Evolutionary conservation across 2,888 invertebrate species (phyloP), one percentile per base, ranked within the genome.

Genomic region (Homarus gammarus): DNA sequence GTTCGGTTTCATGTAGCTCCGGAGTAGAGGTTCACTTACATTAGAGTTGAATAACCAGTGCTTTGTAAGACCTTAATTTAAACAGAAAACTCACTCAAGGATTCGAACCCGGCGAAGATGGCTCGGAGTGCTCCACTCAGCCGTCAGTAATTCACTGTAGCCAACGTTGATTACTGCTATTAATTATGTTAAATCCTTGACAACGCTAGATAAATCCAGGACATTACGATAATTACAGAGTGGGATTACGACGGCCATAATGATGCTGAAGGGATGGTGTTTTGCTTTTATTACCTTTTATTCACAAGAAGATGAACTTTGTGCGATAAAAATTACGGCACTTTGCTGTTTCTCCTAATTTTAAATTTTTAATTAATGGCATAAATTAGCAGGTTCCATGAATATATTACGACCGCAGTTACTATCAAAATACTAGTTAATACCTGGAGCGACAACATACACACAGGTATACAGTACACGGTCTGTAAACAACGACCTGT

Each of bases 181-280:
- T 72, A 83, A 83, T 83, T 44, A 72, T 49, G 51, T 36, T 83
- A 33, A 72, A 72, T 49, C 72, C 70, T 61, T 49, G 83, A 72
- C 83, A 72, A 51, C 33, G 83, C 31, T 72, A 33, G 70, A 70
- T 70, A 72, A 72, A 83, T 72, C 72, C n/a, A 15, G 44, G 33
- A 72, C 70, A 83, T 83, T 83, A 83, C n/a, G 72, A 49, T 51
- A 72, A 83, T 83, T 70, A 70, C 31, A 33, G 49, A 79, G 56
- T 56, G n/a, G 36, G 78, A 79, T 79, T 79, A 56, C 78, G 38
- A 33, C 2, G 31, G 61, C 33, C 36, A 22, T 79, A 79, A 79
- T 79, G 51, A 78, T 31, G 18, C 51, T 5, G 5, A 56, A 51
- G 33, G 15, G 1, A 56, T 12, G 33, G 31, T 27, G 77, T 15